phyloP scores from a whole-genome alignment of 1,140 invertebrate species.

The Leptonema lineaticorne region DNA sequence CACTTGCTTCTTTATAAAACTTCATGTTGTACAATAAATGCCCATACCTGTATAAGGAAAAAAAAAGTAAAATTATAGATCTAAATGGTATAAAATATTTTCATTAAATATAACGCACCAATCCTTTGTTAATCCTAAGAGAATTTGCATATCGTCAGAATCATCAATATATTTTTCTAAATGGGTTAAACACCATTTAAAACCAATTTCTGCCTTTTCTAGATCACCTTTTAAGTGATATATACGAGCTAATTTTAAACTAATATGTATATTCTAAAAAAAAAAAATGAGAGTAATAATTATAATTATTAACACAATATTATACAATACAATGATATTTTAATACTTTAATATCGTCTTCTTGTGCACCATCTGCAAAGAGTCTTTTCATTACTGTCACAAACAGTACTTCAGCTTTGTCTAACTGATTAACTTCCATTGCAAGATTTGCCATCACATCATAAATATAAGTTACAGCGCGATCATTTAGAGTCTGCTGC shows the following conservation, averaged over 20 bases:
- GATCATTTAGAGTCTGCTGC: constrained; percentile 71
- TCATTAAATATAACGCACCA: constrained; percentile 48
- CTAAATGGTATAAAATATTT: constrained; percentile 16
- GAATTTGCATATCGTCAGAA: constrained; percentile 58
- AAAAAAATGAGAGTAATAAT: neutral
- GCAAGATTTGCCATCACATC: constrained; percentile 91
- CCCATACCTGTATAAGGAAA: constrained; percentile 61
- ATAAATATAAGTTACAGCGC: constrained; percentile 83
- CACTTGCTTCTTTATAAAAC: constrained; percentile 64
- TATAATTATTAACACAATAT: neutral
- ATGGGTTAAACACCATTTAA: constrained; percentile 72
- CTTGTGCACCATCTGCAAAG: constrained; percentile 63
- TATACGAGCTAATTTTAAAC: constrained; percentile 74
- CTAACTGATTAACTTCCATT: constrained; percentile 70
- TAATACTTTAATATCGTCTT: constrained; percentile 72
- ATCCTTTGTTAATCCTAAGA: constrained; percentile 73
- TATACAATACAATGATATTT: neutral
- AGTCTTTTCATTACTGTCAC: constrained; percentile 76
- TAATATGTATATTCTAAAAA: constrained; percentile 50
- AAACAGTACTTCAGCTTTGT: constrained; percentile 84
- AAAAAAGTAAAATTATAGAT: neutral
- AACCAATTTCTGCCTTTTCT: constrained; percentile 71
- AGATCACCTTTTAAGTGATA: constrained; percentile 64
- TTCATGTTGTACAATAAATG: constrained; percentile 69
- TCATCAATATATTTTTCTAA: constrained; percentile 59